Evolutionary conservation across 2,797 vertebrate species (phyloP), one percentile per base, ranked within the genome.

Genomic region (Syngnathus rostellatus): DNA sequence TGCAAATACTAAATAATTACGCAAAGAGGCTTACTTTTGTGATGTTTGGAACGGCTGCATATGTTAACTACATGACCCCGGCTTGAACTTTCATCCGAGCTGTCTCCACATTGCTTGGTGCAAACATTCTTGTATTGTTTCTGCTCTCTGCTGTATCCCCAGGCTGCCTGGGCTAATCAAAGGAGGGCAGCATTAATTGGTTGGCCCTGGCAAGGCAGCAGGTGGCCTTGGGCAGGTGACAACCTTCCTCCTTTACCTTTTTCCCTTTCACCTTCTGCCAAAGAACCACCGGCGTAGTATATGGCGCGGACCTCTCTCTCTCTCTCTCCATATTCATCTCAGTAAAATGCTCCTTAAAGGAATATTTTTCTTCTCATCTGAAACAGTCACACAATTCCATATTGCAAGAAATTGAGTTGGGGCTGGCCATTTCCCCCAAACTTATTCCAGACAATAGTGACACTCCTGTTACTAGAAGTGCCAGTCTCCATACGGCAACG

Each of bases 121-220:
- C 63, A 61, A 39, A 19, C 48, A 45, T 66, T 83, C 65, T 57
- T 9, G 63, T 72, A 80, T 68, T 43, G 67, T 76, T 74, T 81
- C 74, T 77, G 53, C 76, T 69, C 66, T 71, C 75, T 66, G 74
- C 68, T 70, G 67, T 68, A 77, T 77, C 70, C 77, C 51, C 65
- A 58, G 76, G 69, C 83, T 87, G 82, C 84, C 82, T 81, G 60
- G 67, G 71, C 69, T 75, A 83, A 88, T 87, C 77, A 80, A 77
- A 85, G 76, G 72, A 84, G 87, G 82, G 80, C 81, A 81, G 84
- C 81, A 85, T 89, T 87, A 90, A 90, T 88, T 87, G 80, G 78
- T 67, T 83, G 86, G 88, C 84, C 85, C 83, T 85, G 86, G 84
- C 87, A 82, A 68, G 68, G 75, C 85, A 85, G 87, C 89, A 89